These are phyloP conservation scores for Platycheirus rosarum DNA, from an alignment of 2,888 invertebrate genomes.

Conservation along the genomic window DNA sequence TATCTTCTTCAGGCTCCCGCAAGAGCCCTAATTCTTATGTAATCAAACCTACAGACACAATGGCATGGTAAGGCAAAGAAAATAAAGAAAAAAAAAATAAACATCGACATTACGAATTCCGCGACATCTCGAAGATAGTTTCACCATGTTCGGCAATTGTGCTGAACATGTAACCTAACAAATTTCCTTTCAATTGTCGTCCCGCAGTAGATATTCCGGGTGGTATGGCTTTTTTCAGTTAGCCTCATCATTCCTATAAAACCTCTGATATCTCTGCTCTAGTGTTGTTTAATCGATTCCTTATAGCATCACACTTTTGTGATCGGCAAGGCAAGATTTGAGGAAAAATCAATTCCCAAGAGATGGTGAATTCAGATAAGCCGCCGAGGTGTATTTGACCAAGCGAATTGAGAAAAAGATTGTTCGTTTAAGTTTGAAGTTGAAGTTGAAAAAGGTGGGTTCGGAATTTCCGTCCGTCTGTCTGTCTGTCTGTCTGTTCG, in stretches of 20 bases:
- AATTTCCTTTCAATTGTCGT: constrained; percentile 72
- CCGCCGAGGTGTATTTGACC: constrained; percentile 26
- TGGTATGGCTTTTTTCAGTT: constrained; percentile 15
- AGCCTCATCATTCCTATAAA: constrained; percentile 17
- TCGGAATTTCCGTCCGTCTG: no score
- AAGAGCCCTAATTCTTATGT: constrained; percentile 58
- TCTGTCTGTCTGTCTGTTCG: no score
- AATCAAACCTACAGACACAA: constrained; percentile 51
- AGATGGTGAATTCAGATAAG: constrained; percentile 64
- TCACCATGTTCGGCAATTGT: constrained; percentile 65
- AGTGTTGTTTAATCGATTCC: constrained; percentile 59
- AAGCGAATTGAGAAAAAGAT: not conserved
- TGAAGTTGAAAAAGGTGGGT: no score
- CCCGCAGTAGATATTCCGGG: no score
- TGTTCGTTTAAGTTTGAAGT: no score
- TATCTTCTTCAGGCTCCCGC: constrained; percentile 37
- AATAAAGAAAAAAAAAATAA: constrained; percentile 14
- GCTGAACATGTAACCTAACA: constrained; percentile 67
- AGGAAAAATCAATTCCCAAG: constrained; percentile 70
- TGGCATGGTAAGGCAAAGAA: constrained; percentile 8
- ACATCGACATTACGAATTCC: constrained; percentile 35
- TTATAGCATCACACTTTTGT: constrained; percentile 67
- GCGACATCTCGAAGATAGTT: constrained; percentile 63
- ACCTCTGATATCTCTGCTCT: constrained; percentile 36
- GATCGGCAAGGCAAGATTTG: constrained; percentile 62